phyloP scores from a whole-genome alignment of 37 sponge, comb jelly and placozoan genomes.

The Petrosia ficiformis region DNA sequence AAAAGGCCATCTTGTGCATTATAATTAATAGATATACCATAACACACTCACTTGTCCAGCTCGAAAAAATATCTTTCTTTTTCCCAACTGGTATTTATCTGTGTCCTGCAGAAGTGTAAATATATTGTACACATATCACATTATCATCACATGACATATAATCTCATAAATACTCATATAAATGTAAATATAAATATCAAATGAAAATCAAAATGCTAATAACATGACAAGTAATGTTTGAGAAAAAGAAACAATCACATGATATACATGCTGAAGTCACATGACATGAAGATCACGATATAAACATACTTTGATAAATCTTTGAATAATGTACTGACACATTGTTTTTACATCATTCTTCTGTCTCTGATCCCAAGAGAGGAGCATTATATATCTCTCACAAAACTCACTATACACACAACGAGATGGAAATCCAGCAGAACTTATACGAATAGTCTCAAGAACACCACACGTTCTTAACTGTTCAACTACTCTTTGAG shows the following conservation, averaged over 20 bases:
- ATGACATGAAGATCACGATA: neutral
- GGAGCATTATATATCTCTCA: slow-evolving; percentile 47
- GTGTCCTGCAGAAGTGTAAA: slow-evolving; percentile 27
- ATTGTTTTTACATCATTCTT: slow-evolving; percentile 46
- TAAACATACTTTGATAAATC: slow-evolving; percentile 41
- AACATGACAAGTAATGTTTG: too few relatives aligned
- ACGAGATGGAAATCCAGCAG: slow-evolving; percentile 93
- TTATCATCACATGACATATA: too few relatives aligned
- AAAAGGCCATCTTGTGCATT: too few relatives aligned
- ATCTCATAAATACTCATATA: neutral
- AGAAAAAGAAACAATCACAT: too few relatives aligned
- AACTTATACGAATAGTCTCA: slow-evolving; percentile 88
- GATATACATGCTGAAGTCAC: neutral
- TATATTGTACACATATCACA: too few relatives aligned
- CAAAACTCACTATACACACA: slow-evolving; percentile 87
- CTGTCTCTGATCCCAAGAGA: slow-evolving; percentile 13
- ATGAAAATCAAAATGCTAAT: too few relatives aligned
- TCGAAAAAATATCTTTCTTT: slow-evolving; percentile 89
- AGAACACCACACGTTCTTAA: slow-evolving; percentile 94
- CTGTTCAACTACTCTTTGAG: slow-evolving; percentile 84
- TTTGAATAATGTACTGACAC: slow-evolving; percentile 37
- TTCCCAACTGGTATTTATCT: slow-evolving; percentile 85
- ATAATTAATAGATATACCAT: too few relatives aligned
- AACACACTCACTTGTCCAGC: slow-evolving; percentile 73
- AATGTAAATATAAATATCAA: too few relatives aligned